A percentile compares a stretch with the other conserved stretches of the same genome.
Conservation (phyloP, 2,888 invertebrate species). For the Spodoptera exigua region DNA sequence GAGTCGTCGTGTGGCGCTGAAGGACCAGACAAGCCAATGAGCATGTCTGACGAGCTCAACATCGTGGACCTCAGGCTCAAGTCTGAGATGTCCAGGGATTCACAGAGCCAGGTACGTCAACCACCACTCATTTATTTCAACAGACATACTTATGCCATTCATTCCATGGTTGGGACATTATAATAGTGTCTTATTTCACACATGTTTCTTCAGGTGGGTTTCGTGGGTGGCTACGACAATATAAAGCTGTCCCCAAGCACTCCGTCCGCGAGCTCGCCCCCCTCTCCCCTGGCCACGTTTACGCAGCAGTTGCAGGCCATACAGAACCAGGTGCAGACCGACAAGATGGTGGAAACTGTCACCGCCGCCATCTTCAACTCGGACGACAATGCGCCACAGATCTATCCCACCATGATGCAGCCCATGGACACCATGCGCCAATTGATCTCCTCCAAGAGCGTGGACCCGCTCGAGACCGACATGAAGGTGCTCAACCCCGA, state of each 20-base stretch:
- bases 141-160: too few relatives aligned
- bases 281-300: slow-evolving; percentile 79
- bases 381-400: slow-evolving; percentile 74
- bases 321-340: slow-evolving; percentile 86
- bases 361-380: slow-evolving; percentile 87
- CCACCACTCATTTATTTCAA: too few relatives aligned
- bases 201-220: slow-evolving; percentile 65
- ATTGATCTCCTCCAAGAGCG: slow-evolving; percentile 73
- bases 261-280: slow-evolving; percentile 76
- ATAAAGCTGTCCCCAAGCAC: slow-evolving; percentile 89
- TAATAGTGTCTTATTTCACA: not conserved
- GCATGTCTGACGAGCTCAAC: slow-evolving; percentile 79
- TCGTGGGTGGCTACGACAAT: slow-evolving; percentile 81
- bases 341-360: slow-evolving; percentile 87
- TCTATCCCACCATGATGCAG: slow-evolving; percentile 75
- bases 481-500: slow-evolving; percentile 77
- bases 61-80: slow-evolving; percentile 93
- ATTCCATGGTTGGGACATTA: too few relatives aligned
- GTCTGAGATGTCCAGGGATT: slow-evolving; percentile 83
- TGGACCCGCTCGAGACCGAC: slow-evolving; percentile 70
- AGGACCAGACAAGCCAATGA: slow-evolving; percentile 63
- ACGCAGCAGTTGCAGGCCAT: slow-evolving; percentile 85
- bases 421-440: slow-evolving; percentile 65
- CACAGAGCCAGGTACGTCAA: slow-evolving; percentile 68
- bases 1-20: slow-evolving; percentile 75